A percentile compares a stretch with the other conserved stretches of the same genome.
Conservation (phyloP, 1,140 invertebrate species). For the Drosophila prosaltans region DNA sequence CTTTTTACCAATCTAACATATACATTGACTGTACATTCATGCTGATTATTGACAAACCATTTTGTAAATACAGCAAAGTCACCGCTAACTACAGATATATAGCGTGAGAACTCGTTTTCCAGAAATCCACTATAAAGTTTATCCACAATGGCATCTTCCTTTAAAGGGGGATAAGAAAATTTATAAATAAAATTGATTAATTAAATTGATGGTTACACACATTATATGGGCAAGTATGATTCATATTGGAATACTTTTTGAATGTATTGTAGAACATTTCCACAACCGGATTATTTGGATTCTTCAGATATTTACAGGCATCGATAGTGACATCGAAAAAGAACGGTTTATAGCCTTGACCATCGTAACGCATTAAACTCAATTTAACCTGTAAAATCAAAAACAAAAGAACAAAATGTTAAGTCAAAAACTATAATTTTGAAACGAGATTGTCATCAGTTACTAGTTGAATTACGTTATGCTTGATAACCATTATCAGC, state of each 20-base stretch:
- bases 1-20: conserved; percentile 10
- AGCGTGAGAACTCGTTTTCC: conserved; percentile 18
- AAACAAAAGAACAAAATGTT: no score
- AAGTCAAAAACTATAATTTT: no score
- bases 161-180: no score
- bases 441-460: no score
- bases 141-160: conserved; percentile 57
- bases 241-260: conserved; percentile 37
- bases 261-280: conserved; percentile 24
- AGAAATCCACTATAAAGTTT: conserved; percentile 45
- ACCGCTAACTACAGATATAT: conserved; percentile 31
- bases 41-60: conserved; percentile 8
- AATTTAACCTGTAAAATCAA: conserved; percentile 24
- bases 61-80: conserved; percentile 30
- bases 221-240: conserved; percentile 54
- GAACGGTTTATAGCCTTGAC: conserved; percentile 54
- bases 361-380: conserved; percentile 33
- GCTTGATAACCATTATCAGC: no score
- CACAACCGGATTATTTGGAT: conserved; percentile 19
- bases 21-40: conserved; percentile 4
- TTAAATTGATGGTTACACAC: conserved; percentile 20
- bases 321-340: conserved; percentile 34
- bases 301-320: conserved; percentile 37
- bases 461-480: no score
- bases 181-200: no score